These are phyloP conservation scores for Drosophila lacteicornis DNA, from an alignment of 1,140 invertebrate species.

Conservation along the genomic window DNA sequence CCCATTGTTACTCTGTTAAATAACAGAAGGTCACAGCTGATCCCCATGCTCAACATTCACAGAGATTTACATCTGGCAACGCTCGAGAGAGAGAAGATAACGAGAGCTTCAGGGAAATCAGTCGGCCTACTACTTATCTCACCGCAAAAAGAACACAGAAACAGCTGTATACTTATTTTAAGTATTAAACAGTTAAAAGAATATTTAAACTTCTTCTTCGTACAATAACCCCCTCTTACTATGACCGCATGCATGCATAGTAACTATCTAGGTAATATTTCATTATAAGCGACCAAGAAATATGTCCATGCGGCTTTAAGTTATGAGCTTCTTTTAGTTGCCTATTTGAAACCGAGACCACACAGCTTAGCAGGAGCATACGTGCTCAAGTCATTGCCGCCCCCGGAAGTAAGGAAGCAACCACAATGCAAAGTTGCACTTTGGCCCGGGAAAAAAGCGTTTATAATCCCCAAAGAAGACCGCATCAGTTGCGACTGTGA, in stretches of 20 bases:
- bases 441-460: slow-evolving; percentile 43
- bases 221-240: too few relatives aligned
- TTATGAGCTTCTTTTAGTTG: slow-evolving; percentile 7
- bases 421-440: slow-evolving; percentile 27
- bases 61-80: too few relatives aligned
- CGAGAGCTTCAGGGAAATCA: too few relatives aligned
- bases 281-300: not conserved
- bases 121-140: too few relatives aligned
- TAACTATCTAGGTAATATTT: too few relatives aligned
- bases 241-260: too few relatives aligned
- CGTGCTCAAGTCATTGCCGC: slow-evolving; percentile 7
- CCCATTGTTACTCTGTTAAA: too few relatives aligned
- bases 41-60: too few relatives aligned
- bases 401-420: slow-evolving; percentile 7
- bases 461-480: slow-evolving; percentile 67
- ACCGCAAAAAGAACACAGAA: too few relatives aligned
- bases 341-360: not conserved
- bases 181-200: not conserved
- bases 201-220: too few relatives aligned
- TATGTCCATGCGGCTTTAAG: not conserved
- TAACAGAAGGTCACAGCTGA: too few relatives aligned
- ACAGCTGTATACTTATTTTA: not conserved
- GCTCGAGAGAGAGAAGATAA: too few relatives aligned
- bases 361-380: slow-evolving; percentile 5
- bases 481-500: slow-evolving; percentile 51